These are phyloP conservation scores for Engraulis encrasicolus DNA, from an alignment of 2,113 vertebrate genomes.

Conservation along the genomic window DNA sequence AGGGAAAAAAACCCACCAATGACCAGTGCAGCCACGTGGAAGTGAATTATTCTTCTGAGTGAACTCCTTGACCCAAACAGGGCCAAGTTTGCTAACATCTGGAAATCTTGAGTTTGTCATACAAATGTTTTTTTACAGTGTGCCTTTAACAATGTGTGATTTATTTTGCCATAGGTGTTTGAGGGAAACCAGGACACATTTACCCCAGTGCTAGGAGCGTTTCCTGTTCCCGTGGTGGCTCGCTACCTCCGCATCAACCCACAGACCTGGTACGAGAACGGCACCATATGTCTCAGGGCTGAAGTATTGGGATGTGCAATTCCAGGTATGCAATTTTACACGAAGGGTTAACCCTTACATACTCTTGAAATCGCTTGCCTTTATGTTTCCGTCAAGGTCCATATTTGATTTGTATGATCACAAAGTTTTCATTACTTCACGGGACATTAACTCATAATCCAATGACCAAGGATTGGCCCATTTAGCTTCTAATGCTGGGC, in stretches of 20 bases:
- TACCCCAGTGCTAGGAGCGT: constrained; percentile 83
- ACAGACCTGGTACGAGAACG: constrained; percentile 88
- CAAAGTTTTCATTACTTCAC: no score
- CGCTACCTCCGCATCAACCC: constrained; percentile 90
- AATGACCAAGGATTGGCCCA: no score
- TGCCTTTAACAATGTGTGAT: neutral
- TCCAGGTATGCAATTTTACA: no score
- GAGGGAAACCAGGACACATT: constrained; percentile 87
- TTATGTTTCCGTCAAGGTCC: no score
- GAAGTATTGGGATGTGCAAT: constrained; percentile 90
- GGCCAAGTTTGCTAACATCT: neutral
- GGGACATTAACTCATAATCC: no score
- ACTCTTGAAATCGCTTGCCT: no score
- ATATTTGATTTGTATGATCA: no score
- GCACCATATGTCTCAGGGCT: constrained; percentile 88
- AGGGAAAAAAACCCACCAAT: neutral
- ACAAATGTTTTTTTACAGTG: neutral
- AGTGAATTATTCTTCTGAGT: constrained; percentile 18
- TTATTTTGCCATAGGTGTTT: constrained; percentile 79
- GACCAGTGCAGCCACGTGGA: neutral
- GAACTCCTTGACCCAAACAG: constrained; percentile 1
- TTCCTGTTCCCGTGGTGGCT: constrained; percentile 79
- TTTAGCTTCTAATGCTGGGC: no score
- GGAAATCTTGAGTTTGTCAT: constrained; percentile 1
- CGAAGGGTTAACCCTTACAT: no score